Percentiles rank a stretch among this genome's conserved stretches.
Conservation (phyloP, 2,113 vertebrate genomes). For the Acrocephalus kingi region DNA sequence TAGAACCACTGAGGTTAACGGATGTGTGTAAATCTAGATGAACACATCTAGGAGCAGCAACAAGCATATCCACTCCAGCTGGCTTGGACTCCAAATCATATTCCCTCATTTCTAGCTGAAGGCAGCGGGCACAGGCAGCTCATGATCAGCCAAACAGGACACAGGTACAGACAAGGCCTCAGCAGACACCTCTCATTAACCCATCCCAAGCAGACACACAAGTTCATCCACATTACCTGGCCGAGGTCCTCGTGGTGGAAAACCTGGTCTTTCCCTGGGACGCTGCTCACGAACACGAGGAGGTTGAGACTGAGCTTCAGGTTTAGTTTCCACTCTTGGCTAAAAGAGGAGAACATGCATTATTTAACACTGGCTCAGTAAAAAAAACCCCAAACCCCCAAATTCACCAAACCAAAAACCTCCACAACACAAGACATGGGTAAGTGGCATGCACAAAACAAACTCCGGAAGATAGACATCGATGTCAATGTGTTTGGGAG, state of each 20-base stretch:
- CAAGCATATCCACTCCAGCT: not conserved
- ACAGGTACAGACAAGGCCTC: not conserved
- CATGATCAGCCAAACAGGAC: accelerated
- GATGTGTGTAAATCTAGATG: accelerated
- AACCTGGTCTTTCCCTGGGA: slow-evolving; percentile 86
- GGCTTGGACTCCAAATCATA: not conserved
- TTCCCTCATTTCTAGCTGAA: not conserved
- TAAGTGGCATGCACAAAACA: slow-evolving; percentile 38
- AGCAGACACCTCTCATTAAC: not conserved
- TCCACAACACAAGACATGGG: not conserved
- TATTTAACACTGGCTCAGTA: not conserved
- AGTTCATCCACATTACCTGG: slow-evolving; percentile 76
- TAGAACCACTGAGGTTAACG: not conserved
- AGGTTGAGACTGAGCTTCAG: slow-evolving; percentile 83
- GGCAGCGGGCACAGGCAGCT: not conserved
- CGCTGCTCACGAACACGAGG: slow-evolving; percentile 89
- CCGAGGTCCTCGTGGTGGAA: slow-evolving; percentile 86
- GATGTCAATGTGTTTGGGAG: not conserved
- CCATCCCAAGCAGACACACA: not conserved
- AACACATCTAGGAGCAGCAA: not conserved
- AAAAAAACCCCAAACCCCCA: not conserved
- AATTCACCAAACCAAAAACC: not conserved
- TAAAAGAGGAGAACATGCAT: slow-evolving; percentile 59
- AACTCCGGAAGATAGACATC: not conserved
- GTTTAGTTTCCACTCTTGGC: slow-evolving; percentile 88